Percentiles rank a stretch among this genome's conserved stretches.
Conservation (phyloP, 2,113 vertebrate genomes). For the Eudyptes chrysolophus region DNA sequence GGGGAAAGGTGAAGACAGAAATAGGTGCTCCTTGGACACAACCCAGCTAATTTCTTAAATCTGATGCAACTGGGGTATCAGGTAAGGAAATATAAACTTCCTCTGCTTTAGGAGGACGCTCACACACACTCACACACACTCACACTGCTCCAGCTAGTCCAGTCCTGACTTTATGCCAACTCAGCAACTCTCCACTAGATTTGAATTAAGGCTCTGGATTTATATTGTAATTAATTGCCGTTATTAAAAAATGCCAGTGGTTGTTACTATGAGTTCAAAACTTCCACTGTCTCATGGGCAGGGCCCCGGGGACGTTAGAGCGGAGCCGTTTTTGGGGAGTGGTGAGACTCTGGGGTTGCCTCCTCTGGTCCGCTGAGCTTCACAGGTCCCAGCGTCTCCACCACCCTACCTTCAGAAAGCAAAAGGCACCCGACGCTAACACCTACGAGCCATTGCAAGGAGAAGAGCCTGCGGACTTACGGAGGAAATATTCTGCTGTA, state of each 20-base stretch:
- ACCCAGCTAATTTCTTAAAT: neutral
- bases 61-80: neutral
- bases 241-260: neutral
- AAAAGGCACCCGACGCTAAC: neutral
- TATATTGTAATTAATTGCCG: neutral
- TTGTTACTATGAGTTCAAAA: neutral
- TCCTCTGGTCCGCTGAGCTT: neutral
- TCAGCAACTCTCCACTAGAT: neutral
- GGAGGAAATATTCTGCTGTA: constrained; percentile 97
- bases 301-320: neutral
- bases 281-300: neutral
- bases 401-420: neutral
- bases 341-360: neutral
- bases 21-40: neutral
- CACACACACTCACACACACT: neutral
- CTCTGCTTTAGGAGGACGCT: neutral
- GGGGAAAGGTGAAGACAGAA: neutral
- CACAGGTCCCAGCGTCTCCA: neutral
- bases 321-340: neutral
- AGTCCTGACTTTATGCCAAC: neutral
- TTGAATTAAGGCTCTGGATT: neutral
- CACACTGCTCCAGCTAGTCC: neutral
- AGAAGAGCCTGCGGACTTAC: constrained; percentile 80
- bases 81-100: neutral
- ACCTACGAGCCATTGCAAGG: neutral